Conservation (phyloP, 2,888 invertebrate species). For the Drosophila falleni region DNA sequence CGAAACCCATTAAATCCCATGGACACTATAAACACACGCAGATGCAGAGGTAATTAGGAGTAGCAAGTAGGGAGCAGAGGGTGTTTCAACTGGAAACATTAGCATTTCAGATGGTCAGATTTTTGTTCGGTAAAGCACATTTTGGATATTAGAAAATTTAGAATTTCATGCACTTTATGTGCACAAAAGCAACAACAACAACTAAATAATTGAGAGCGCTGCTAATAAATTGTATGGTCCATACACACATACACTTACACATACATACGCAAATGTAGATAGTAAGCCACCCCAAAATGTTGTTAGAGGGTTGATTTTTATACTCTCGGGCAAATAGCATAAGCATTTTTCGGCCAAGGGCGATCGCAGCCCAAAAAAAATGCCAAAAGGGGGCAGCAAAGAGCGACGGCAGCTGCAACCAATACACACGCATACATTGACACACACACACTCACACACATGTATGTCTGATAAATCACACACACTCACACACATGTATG, state of each 20-base stretch:
- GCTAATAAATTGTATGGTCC: constrained; percentile 48
- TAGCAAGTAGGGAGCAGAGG: neutral
- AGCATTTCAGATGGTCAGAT: constrained; percentile 32
- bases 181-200: constrained; percentile 43
- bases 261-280: constrained; percentile 19
- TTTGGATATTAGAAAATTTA: constrained; percentile 33
- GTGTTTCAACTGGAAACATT: constrained; percentile 19
- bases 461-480: constrained; percentile 69
- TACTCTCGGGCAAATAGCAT: constrained; percentile 56
- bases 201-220: constrained; percentile 42
- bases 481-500: constrained; percentile 36
- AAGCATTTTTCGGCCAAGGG: constrained; percentile 78
- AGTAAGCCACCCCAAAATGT: constrained; percentile 71
- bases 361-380: constrained; percentile 71
- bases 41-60: constrained; percentile 53
- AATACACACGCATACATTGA: constrained; percentile 30
- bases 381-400: constrained; percentile 63
- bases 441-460: constrained; percentile 26
- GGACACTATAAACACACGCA: constrained; percentile 26
- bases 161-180: constrained; percentile 60
- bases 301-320: constrained; percentile 69
- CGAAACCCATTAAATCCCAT: constrained; percentile 1
- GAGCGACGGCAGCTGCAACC: constrained; percentile 65
- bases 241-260: constrained; percentile 18
- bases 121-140: constrained; percentile 20